Conservation (phyloP, 2,888 invertebrate species). For the Chironomus riparius region DNA sequence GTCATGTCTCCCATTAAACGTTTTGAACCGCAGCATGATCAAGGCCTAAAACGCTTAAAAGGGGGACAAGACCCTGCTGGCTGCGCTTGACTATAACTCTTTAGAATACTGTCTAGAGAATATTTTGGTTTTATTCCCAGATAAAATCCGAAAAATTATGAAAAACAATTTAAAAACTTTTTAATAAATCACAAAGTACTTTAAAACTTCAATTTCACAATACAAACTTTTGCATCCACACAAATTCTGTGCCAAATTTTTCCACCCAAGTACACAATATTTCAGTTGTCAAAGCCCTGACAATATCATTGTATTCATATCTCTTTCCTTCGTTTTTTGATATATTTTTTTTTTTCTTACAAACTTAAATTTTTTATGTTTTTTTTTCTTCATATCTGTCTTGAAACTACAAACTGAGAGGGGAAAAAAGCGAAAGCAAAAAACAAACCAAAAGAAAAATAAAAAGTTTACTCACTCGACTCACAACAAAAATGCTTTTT, state of each 20-base stretch:
- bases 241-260: background rate
- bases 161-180: too few species aligned
- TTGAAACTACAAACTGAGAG: background rate
- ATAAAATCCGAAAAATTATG: too few species aligned
- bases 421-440: constrained; percentile 11
- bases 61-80: too few species aligned
- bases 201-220: too few species aligned
- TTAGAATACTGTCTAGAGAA: too few species aligned
- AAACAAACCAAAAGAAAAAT: background rate
- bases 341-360: background rate
- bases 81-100: too few species aligned
- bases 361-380: background rate
- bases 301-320: background rate
- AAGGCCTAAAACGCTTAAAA: too few species aligned
- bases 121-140: too few species aligned
- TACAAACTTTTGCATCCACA: too few species aligned
- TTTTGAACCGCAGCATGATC: too few species aligned
- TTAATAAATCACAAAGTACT: too few species aligned
- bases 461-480: background rate
- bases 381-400: background rate
- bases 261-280: background rate
- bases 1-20: too few species aligned
- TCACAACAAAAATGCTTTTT: background rate
- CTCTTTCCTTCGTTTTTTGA: background rate
- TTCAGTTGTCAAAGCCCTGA: background rate